A percentile compares a stretch with the other conserved stretches of the same genome.
Conservation (phyloP, 2,113 vertebrate genomes). For the Peromyscus leucopus region DNA sequence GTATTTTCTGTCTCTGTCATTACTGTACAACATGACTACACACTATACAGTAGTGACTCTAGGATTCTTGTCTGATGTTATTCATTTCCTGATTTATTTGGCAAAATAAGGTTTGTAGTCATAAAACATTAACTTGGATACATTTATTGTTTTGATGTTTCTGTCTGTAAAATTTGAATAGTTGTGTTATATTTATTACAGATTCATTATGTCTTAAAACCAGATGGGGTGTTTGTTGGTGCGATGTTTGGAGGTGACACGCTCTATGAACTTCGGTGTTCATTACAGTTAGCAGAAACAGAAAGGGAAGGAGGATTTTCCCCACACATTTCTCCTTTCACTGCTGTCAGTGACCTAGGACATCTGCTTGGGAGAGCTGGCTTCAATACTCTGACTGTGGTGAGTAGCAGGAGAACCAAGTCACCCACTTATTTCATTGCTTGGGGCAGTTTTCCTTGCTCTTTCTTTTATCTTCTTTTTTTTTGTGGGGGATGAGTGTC, state of each 20-base stretch:
- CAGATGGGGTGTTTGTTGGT: slow-evolving; percentile 95
- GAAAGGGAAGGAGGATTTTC: slow-evolving; percentile 97
- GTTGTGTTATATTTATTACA: slow-evolving; percentile 80
- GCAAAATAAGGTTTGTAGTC: slow-evolving; percentile 35
- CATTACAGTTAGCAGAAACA: slow-evolving; percentile 94
- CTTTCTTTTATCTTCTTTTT: neutral
- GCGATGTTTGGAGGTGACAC: slow-evolving; percentile 97
- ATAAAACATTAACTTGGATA: slow-evolving; percentile 56
- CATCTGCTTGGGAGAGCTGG: slow-evolving; percentile 94
- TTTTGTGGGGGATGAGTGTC: neutral
- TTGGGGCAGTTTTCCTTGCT: neutral
- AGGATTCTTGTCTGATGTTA: neutral
- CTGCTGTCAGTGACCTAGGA: slow-evolving; percentile 93
- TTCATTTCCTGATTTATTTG: slow-evolving; percentile 49
- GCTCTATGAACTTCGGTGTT: slow-evolving; percentile 96
- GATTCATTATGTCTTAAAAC: slow-evolving; percentile 95
- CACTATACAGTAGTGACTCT: neutral
- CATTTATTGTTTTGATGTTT: slow-evolving; percentile 31
- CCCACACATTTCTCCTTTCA: slow-evolving; percentile 95
- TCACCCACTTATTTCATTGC: neutral
- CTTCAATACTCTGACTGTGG: slow-evolving; percentile 97
- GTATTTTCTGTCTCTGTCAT: neutral
- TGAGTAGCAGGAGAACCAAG: slow-evolving; percentile 82
- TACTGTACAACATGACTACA: neutral
- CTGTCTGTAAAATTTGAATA: slow-evolving; percentile 52